Conservation (phyloP, 2,113 vertebrate species). For the Polypterus bichir region DNA sequence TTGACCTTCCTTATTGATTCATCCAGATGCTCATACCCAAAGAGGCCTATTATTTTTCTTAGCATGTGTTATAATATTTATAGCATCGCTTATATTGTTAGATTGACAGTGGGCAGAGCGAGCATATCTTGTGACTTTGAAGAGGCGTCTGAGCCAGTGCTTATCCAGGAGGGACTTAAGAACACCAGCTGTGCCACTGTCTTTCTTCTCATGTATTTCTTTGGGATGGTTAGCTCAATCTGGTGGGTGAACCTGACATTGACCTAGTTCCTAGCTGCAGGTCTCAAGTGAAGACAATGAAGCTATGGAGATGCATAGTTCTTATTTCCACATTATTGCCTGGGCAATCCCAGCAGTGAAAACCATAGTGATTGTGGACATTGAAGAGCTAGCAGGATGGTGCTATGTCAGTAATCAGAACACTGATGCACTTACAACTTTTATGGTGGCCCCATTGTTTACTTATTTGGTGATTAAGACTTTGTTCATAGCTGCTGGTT, state of each 20-base stretch:
- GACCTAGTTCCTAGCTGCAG: conserved; percentile 66
- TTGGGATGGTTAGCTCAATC: conserved; percentile 75
- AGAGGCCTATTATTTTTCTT: conserved; percentile 69
- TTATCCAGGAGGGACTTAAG: conserved; percentile 74
- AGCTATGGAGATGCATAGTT: conserved; percentile 71
- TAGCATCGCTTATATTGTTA: conserved; percentile 73
- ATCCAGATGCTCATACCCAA: conserved; percentile 63
- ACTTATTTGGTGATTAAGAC: conserved; percentile 67
- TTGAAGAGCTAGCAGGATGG: conserved; percentile 55
- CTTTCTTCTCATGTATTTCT: conserved; percentile 75
- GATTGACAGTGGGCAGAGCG: conserved; percentile 65
- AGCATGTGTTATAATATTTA: conserved; percentile 81
- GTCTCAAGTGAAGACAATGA: conserved; percentile 69
- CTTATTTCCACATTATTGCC: conserved; percentile 67
- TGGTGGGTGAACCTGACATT: conserved; percentile 71
- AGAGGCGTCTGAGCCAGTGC: conserved; percentile 68
- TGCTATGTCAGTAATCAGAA: conserved; percentile 67
- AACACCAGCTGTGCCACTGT: conserved; percentile 76
- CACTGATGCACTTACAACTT: conserved; percentile 57
- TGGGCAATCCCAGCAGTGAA: conserved; percentile 68
- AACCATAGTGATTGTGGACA: conserved; percentile 66
- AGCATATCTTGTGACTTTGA: conserved; percentile 74
- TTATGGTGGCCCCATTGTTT: conserved; percentile 62
- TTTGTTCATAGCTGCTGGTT: conserved; percentile 60
- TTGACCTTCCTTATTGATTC: conserved; percentile 69